Base-by-base conservation (phyloP, 2,113 vertebrate genomes). In the Barbus barbus region DNA sequence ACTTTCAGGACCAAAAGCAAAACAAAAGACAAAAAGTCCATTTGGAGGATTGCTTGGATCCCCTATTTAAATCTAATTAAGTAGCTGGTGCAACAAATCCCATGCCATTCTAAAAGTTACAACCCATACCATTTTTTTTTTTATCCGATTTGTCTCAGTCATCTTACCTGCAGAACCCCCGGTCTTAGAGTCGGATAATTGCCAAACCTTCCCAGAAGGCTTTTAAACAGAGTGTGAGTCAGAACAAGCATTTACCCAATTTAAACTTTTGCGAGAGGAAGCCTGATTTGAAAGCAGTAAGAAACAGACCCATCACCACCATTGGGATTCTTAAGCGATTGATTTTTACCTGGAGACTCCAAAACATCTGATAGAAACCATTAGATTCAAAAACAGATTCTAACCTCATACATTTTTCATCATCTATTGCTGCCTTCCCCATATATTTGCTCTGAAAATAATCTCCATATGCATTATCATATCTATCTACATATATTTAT, bases 71-170 rank as follows among this genome's bases (percentile, higher is more conserved):
- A 78, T 61, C 36, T 44, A 61, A 78, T 78, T 78, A 38, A 61
- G 56, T 44, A 61, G 36, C 14, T 28, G 56, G 56, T 44, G 36
- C 36, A 41, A 26, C 22, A 61, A 60, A 60, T 60, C 22, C 22
- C 51, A 38, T 24, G 22, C 20, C 31, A 78, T 78, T 78, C 12
- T 38, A 78, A 44, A 41, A 78, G 56, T 28, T 20, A 41, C 36
- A 26, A 79, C 12, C 14, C 7, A 44, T 41, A 36, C 20, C 20
- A 9, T 51, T 78, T 41, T 12, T 78, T 38, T 41, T 44, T 8
- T 78, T 20, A 79, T 44, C 77, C 56, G 16, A 13, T 44, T 79
- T 63, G 77, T 79, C 76, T 61, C 4, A 77, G 51, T 77, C 75
- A 60, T 78, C 75, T 9, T 38, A 78, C 77, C n/a, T 78, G 36